Conservation (phyloP, 2,113 vertebrate species). For the Antidorcas marsupialis region DNA sequence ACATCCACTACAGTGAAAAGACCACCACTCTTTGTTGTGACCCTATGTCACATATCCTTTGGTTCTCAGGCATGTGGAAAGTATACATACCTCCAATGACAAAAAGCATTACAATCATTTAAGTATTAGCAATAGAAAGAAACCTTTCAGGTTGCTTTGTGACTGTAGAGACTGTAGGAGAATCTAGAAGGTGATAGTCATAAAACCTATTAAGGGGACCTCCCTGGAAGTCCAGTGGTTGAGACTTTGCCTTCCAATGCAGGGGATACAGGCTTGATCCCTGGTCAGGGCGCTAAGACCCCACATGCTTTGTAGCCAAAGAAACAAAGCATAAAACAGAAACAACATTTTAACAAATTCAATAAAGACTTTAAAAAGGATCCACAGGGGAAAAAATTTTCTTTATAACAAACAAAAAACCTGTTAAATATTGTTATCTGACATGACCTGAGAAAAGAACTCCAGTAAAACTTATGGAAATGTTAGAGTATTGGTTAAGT, state of each 20-base stretch:
- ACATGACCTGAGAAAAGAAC: background rate
- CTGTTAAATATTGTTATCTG: conserved; percentile 12
- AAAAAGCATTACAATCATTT: background rate
- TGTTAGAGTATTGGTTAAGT: background rate
- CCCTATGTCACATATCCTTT: background rate
- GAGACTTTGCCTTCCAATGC: background rate
- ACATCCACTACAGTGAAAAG: background rate
- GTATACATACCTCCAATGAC: background rate
- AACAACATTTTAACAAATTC: background rate
- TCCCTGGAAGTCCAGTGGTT: background rate
- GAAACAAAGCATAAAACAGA: background rate
- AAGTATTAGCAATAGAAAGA: background rate
- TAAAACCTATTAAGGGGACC: background rate
- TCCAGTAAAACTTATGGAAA: background rate
- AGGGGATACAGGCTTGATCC: background rate
- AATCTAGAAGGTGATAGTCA: background rate
- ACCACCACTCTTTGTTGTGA: background rate
- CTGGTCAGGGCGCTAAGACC: background rate
- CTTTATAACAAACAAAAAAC: background rate
- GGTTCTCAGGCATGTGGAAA: background rate
- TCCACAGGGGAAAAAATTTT: background rate
- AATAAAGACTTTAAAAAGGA: background rate
- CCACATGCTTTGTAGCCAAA: background rate
- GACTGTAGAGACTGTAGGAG: background rate
- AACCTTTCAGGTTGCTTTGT: background rate